Conservation (phyloP, 2,888 invertebrate species). For the Nemotelus nigrinus region DNA sequence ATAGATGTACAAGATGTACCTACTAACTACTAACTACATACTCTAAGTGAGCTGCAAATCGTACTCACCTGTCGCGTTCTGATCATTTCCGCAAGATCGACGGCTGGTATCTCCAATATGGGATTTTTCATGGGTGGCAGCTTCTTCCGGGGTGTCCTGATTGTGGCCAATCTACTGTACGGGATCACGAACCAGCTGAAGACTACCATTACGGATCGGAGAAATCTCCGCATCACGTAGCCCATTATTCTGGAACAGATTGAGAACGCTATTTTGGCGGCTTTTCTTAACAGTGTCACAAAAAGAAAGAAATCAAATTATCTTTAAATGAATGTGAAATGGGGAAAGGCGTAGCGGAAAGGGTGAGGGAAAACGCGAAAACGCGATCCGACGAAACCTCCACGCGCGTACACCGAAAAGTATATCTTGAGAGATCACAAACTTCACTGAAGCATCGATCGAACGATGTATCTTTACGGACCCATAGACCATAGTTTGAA, state of each 20-base stretch:
- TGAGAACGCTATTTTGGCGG: conserved; percentile 62
- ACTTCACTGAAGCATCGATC: conserved; percentile 19
- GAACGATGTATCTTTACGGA: conserved; percentile 17
- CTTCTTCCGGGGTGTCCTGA: conserved; percentile 69
- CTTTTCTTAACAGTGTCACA: conserved; percentile 14
- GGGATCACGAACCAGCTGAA: conserved; percentile 70
- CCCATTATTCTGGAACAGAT: conserved; percentile 69
- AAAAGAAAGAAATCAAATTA: conserved; percentile 3
- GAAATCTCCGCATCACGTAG: conserved; percentile 70
- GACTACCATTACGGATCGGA: conserved; percentile 70
- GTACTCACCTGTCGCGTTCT: conserved; percentile 73
- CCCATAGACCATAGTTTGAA: neutral
- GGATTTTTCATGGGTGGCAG: conserved; percentile 75
- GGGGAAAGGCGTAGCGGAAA: conserved; percentile 3
- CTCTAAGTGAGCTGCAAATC: neutral
- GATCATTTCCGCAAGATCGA: conserved; percentile 75
- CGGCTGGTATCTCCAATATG: conserved; percentile 75
- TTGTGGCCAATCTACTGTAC: conserved; percentile 65
- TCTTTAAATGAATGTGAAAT: neutral
- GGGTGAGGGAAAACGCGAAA: neutral
- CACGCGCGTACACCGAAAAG: conserved; percentile 15
- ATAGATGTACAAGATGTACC: neutral
- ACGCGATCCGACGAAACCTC: neutral
- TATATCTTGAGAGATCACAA: conserved; percentile 35
- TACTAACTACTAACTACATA: neutral